Evolutionary conservation across 2,888 invertebrate species (phyloP), one percentile per base, ranked within the genome.

Genomic region (Nesidiocoris tenuis): DNA sequence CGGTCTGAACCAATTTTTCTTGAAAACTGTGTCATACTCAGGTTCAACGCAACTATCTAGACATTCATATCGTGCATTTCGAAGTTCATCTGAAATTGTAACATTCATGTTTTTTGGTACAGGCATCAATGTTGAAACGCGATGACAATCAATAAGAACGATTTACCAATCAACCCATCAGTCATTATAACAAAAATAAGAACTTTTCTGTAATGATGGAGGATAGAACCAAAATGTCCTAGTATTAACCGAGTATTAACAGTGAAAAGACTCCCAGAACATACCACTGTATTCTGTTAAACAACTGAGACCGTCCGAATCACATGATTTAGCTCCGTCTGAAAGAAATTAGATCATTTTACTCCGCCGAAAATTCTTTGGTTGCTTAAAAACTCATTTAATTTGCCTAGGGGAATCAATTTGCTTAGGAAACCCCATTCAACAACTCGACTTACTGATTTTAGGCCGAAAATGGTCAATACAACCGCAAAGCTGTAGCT

Each of bases 401-500:
- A n/a, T n/a, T n/a, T n/a, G n/a, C n/a, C n/a, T n/a, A n/a, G n/a
- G n/a, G n/a, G n/a, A n/a, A 39, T 39, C 3, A 39, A 39, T 39
- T 39, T 39, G 39, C 3, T 3, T 12, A 39, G 39, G 12, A 7
- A 39, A 39, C 12, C 3, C 39, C 12, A 39, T 39, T 39, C 5
- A 39, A 39, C 39, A 39, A 39, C 3, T 39, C 3, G 39, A 39
- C 82, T 82, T 83, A 88, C 89, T 85, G 72, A 87, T 84, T 77
- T 82, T 83, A 1, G 89, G 87, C 85, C 88, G 87, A 65, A 87
- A 85, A 81, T 89, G 88, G 81, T 89, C 88, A 0, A 88, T 87
- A 80, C 90, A 90, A 80, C 89, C 88, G 80, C 90, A 90, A 5
- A 84, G 80, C 3, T 83, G 82, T 0, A 85, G 80, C 79, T 89